These are phyloP conservation scores for Brassicogethes aeneus DNA, from an alignment of 2,888 invertebrate genomes.

Conservation along the genomic window DNA sequence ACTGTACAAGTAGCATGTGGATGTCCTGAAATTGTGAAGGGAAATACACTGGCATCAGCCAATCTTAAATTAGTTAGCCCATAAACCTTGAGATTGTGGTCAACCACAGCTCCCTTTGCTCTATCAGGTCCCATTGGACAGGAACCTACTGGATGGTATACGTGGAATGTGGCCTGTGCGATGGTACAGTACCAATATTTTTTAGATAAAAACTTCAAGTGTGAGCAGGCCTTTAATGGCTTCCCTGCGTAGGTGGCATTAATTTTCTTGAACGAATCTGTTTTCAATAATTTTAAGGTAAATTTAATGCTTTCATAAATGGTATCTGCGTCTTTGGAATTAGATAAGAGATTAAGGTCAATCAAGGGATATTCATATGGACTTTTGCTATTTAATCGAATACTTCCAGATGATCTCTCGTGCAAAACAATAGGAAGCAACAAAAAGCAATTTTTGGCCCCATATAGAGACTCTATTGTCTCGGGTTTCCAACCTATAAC, in stretches of 20 bases:
- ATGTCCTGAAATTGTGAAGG: slow-evolving; percentile 52
- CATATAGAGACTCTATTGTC: no score
- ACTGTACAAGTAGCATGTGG: slow-evolving; percentile 58
- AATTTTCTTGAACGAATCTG: neutral
- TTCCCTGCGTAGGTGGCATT: neutral
- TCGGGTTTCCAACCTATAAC: neutral
- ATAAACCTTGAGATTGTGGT: slow-evolving; percentile 49
- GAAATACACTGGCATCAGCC: slow-evolving; percentile 56
- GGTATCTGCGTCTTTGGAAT: neutral
- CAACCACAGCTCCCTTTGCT: slow-evolving; percentile 35
- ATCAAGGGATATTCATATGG: slow-evolving; percentile 5
- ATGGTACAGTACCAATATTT: slow-evolving; percentile 21
- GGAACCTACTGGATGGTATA: slow-evolving; percentile 17
- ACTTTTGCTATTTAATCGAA: slow-evolving; percentile 6
- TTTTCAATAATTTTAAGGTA: neutral
- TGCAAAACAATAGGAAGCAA: neutral
- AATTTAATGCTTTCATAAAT: neutral
- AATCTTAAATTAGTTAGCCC: slow-evolving; percentile 50
- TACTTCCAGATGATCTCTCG: slow-evolving; percentile 3
- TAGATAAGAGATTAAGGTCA: neutral
- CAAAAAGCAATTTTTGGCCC: neutral
- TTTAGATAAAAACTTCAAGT: slow-evolving; percentile 10
- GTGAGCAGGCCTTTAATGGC: neutral
- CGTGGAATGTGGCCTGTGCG: slow-evolving; percentile 10
- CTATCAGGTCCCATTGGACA: slow-evolving; percentile 18